phyloP scores from a whole-genome alignment of 2,797 vertebrate species.

The Oophaga sylvatica region DNA sequence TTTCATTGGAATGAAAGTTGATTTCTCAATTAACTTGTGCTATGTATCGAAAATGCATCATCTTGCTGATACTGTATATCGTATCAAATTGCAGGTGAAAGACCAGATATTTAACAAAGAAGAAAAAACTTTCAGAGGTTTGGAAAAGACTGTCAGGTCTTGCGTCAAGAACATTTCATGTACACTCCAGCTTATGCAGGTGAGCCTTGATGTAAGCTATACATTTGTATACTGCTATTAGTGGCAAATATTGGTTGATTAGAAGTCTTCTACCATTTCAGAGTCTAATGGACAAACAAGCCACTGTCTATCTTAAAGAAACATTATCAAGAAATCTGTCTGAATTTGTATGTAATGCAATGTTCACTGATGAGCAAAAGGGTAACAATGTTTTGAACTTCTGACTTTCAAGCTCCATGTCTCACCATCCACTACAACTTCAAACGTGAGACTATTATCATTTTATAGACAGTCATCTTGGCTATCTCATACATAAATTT shows the following conservation, averaged over 20 bases:
- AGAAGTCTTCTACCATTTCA: background rate
- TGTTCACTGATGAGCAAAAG: too few species aligned
- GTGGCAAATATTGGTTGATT: background rate
- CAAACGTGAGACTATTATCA: too few species aligned
- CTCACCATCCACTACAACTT: too few species aligned
- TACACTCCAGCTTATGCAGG: constrained; percentile 83
- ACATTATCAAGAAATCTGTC: too few species aligned
- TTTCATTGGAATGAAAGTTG: background rate
- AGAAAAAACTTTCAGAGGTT: constrained; percentile 88
- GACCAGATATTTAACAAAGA: constrained; percentile 90
- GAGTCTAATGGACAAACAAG: background rate
- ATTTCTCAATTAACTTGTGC: background rate
- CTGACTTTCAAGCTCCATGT: too few species aligned
- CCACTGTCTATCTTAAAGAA: too few species aligned
- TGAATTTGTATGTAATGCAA: too few species aligned
- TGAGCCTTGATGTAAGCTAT: constrained; percentile 63
- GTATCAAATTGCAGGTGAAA: constrained; percentile 82
- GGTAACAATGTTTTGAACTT: too few species aligned
- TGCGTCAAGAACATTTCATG: constrained; percentile 85
- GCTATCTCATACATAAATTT: too few species aligned
- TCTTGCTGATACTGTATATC: constrained; percentile 45
- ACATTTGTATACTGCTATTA: background rate
- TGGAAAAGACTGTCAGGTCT: constrained; percentile 90
- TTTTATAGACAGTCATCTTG: too few species aligned
- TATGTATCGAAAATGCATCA: background rate